Conservation (phyloP, 2,888 invertebrate genomes). For the Drosophila rellima region DNA sequence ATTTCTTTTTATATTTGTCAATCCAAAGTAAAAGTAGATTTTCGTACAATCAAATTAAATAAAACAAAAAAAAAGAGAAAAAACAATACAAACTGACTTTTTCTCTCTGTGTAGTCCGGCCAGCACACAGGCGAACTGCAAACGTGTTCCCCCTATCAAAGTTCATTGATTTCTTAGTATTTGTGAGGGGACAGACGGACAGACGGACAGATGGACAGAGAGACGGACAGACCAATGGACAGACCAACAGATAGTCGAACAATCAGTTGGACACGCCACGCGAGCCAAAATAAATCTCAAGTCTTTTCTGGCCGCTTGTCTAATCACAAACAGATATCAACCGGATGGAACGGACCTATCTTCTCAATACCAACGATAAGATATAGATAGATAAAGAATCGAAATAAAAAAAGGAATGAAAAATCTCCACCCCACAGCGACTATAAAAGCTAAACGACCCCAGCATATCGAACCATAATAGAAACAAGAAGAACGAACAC, state of each 20-base stretch:
- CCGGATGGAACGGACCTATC: constrained; percentile 26
- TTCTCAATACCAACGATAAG: constrained; percentile 44
- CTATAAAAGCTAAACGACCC: constrained; percentile 53
- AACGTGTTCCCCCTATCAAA: constrained; percentile 65
- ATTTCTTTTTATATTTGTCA: too few relatives aligned
- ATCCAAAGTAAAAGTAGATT: too few relatives aligned
- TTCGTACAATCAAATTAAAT: too few relatives aligned
- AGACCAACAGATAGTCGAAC: background rate
- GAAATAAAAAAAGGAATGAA: background rate
- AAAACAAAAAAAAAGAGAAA: too few relatives aligned
- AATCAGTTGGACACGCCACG: constrained; percentile 7
- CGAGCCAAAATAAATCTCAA: constrained; percentile 6
- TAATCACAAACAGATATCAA: constrained; percentile 39
- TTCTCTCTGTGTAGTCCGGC: background rate
- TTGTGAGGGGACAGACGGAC: constrained; percentile 7
- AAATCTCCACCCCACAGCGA: constrained; percentile 2
- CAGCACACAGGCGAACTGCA: constrained; percentile 44
- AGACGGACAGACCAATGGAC: background rate
- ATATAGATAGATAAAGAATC: constrained; percentile 23
- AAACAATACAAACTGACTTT: too few relatives aligned
- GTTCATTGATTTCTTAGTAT: constrained; percentile 66
- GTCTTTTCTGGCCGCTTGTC: constrained; percentile 37
- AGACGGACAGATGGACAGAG: constrained; percentile 1
- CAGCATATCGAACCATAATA: constrained; percentile 9
- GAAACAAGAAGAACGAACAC: background rate